These are phyloP conservation scores for Ctenosaura bakeri DNA, from an alignment of 2,797 vertebrate genomes.

Conservation along the genomic window DNA sequence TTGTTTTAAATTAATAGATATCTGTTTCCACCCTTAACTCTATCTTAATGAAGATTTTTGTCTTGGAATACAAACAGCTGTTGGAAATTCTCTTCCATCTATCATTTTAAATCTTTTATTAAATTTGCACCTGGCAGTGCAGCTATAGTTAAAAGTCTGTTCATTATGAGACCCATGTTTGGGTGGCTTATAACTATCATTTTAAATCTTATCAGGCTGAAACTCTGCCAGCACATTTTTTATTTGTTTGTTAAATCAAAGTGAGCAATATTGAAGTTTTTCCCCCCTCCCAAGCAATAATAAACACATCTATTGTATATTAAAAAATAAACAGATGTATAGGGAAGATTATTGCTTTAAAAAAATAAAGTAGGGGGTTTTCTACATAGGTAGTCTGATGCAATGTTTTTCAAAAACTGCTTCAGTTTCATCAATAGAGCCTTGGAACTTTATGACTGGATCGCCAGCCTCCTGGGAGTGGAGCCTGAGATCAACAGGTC, in stretches of 20 bases:
- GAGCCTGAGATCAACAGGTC: background rate
- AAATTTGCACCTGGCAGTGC: constrained; percentile 82
- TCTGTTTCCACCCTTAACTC: constrained; percentile 65
- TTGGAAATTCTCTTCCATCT: constrained; percentile 78
- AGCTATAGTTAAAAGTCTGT: constrained; percentile 78
- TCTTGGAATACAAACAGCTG: constrained; percentile 79
- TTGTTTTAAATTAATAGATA: constrained; percentile 76
- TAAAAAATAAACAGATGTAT: constrained; percentile 15
- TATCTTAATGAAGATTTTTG: constrained; percentile 78
- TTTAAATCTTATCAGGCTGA: constrained; percentile 70
- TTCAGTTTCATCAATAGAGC: background rate
- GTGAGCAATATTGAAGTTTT: constrained; percentile 41
- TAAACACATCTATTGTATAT: constrained; percentile 11
- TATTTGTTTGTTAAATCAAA: constrained; percentile 43
- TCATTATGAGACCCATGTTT: constrained; percentile 75
- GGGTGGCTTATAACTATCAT: constrained; percentile 68
- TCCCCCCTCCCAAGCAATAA: background rate
- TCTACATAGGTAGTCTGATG: background rate
- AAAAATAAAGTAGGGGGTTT: background rate
- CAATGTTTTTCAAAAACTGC: background rate
- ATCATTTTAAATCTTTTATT: constrained; percentile 84
- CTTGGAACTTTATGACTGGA: background rate
- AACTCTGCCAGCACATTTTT: constrained; percentile 47
- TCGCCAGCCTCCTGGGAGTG: background rate
- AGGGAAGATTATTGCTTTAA: background rate